Evolutionary conservation across 2,888 invertebrate genomes (phyloP), one percentile per base, ranked within the genome.

Genomic region (Agrotis segetum): DNA sequence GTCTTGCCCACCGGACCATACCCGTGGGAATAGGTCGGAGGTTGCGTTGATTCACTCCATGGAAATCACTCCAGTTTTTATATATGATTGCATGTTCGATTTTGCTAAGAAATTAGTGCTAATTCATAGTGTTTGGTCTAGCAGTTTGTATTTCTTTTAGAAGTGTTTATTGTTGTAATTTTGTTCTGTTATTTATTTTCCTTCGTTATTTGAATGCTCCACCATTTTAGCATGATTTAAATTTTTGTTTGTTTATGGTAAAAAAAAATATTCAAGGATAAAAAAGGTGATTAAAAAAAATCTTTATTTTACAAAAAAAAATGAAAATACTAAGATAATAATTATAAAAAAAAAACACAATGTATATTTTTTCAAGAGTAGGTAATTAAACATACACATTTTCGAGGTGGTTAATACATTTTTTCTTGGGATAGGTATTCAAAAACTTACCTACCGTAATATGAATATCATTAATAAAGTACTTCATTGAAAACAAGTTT

Each of bases 1-100:
- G 89, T 88, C 92, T 87, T 91, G 90, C 80, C 86, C 89, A 91
- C 85, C 92, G 88, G 87, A 92, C 89, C 92, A 88, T 90, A 85
- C 76, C 89, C 93, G 93, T 94, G 94, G 87, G 93, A 93, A 93
- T 72, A 78, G 88, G 89, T 90, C 88, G 88, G 81, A 89, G 88
- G 87, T 88, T 88, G 83, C 75, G 70, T 73, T 81, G 81, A 81
- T 79, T 77, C 72, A 75, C 77, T 75, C 80, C 83, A 79, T 82
- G 73, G 84, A 87, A 87, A 88, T 87, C 81, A 84, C 81, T 83
- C 67, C 61, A 77, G 75, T 73, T 74, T 75, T 74, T 72, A 29
- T 66, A 52, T 63, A 52, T 59, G 40, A 64, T 58, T 78, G n/a
- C 71, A 65, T 46, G 61, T 47, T 80, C 55, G 58, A 68, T 72